Percentiles rank a stretch among this genome's conserved stretches.
phyloP scores from a whole-genome alignment of 2,888 invertebrate species.

The Bedellia somnulentella region DNA sequence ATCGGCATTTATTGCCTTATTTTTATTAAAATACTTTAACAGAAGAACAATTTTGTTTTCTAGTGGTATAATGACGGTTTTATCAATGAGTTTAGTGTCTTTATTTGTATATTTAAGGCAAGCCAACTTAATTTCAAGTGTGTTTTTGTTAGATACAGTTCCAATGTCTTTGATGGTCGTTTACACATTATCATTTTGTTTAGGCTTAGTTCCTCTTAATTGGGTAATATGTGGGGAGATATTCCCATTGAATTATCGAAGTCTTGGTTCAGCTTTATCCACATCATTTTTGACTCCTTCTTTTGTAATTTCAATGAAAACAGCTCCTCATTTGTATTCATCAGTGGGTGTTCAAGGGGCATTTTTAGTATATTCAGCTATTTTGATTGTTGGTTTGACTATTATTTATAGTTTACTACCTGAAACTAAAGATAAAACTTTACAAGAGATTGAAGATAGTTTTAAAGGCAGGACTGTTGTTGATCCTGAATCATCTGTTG shows the following conservation, averaged over 20 bases:
- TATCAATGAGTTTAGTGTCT: background rate
- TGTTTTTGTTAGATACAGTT: background rate
- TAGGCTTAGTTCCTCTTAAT: constrained; percentile 13
- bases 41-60: constrained; percentile 1
- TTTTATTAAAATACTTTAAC: constrained; percentile 2
- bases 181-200: constrained; percentile 1
- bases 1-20: background rate
- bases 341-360: constrained; percentile 15
- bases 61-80: constrained; percentile 1
- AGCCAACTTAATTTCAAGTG: background rate
- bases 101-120: background rate
- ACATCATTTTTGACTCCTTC: constrained; percentile 6
- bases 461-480: constrained; percentile 8
- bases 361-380: constrained; percentile 4
- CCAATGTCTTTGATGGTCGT: constrained; percentile 3
- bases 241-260: constrained; percentile 15
- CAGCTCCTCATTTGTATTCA: constrained; percentile 14
- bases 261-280: constrained; percentile 8
- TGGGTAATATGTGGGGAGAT: constrained; percentile 15
- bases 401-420: constrained; percentile 1
- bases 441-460: constrained; percentile 4
- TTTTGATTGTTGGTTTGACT: background rate
- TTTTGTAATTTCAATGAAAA: constrained; percentile 16
- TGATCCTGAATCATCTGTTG: constrained; percentile 39
- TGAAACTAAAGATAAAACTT: constrained; percentile 5